Percentiles rank a stretch among this genome's conserved stretches.
These are phyloP conservation scores for Microcebus lehilahytsara DNA, from an alignment of 2,113 vertebrate genomes.

Conservation along the genomic window DNA sequence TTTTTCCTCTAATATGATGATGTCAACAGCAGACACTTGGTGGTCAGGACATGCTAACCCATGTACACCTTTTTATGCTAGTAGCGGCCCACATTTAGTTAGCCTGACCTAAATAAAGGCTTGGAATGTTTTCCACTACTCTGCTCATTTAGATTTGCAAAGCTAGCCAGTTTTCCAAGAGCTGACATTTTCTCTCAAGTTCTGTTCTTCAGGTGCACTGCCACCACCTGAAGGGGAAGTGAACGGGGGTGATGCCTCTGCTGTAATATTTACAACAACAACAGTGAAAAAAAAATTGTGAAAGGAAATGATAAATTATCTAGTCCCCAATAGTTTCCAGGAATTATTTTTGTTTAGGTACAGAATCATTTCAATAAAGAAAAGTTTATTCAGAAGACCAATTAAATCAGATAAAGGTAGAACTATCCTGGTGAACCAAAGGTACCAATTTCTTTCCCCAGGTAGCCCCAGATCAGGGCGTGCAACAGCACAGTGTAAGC, in stretches of 20 bases:
- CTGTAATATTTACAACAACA: neutral
- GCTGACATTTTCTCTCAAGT: neutral
- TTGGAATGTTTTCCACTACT: neutral
- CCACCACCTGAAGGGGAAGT: no score
- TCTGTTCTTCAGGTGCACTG: neutral
- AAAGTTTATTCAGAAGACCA: neutral
- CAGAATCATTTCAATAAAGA: neutral
- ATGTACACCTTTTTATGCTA: neutral
- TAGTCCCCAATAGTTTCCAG: neutral
- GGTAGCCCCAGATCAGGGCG: accelerated
- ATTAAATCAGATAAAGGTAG: neutral
- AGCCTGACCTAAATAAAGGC: neutral
- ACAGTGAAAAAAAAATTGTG: neutral
- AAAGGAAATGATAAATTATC: neutral
- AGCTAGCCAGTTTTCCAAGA: neutral
- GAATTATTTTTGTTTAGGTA: neutral
- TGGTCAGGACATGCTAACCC: neutral
- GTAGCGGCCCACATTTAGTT: neutral
- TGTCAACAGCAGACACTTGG: neutral
- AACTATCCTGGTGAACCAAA: neutral
- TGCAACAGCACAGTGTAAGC: accelerated
- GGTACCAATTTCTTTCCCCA: neutral
- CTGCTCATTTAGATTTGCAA: neutral
- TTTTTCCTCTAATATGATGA: neutral
- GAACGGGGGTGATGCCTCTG: neutral